Percentiles rank a stretch among this genome's conserved stretches.
phyloP scores from a whole-genome alignment of 2,797 vertebrate genomes.

The Chanos chanos region DNA sequence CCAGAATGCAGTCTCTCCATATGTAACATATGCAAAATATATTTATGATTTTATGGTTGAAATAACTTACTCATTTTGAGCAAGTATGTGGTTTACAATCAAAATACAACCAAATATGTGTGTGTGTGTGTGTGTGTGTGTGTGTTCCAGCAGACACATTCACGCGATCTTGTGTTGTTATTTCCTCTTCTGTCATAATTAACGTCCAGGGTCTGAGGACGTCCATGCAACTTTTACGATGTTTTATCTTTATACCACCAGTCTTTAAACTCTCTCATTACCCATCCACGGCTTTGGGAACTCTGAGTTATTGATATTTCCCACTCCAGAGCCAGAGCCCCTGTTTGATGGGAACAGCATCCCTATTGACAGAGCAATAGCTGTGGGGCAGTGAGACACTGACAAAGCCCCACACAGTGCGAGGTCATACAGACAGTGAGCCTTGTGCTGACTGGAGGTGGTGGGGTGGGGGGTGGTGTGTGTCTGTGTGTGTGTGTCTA shows the following conservation, averaged over 20 bases:
- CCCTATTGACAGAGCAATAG: constrained; percentile 68
- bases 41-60: no score
- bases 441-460: constrained; percentile 20
- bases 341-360: constrained; percentile 66
- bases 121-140: no score
- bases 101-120: no score
- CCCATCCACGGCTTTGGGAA: constrained; percentile 69
- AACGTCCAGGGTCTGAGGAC: constrained; percentile 3
- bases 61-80: no score
- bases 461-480: not conserved
- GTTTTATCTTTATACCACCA: constrained; percentile 74
- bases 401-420: constrained; percentile 13
- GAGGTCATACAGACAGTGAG: constrained; percentile 19
- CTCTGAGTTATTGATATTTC: constrained; percentile 67
- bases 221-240: constrained; percentile 62
- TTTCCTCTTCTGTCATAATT: constrained; percentile 19
- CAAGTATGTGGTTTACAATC: no score
- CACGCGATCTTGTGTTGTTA: no score
- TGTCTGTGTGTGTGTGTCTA: constrained; percentile 15
- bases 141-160: no score
- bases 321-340: constrained; percentile 60
- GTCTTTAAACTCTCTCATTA: constrained; percentile 62
- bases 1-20: constrained; percentile 11
- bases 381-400: constrained; percentile 21
- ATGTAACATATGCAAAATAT: constrained; percentile 19